Evolutionary conservation across 30 jellyfish, hydroid and myxozoan species (phyloP), one percentile per base, ranked within the genome.

Genomic region (Mastigias papua): DNA sequence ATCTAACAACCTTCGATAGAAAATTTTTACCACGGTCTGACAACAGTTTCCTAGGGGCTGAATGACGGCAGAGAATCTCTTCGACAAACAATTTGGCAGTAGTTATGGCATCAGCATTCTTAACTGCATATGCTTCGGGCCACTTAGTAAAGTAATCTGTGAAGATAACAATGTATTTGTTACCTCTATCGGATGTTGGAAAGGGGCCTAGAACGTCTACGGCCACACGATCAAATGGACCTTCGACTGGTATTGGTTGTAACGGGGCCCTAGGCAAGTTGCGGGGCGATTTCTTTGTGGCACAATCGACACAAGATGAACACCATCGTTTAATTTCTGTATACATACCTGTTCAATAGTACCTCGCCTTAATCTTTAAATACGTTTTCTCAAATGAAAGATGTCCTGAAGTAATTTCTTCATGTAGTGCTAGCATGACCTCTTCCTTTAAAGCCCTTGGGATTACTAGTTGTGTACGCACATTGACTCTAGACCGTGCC

Each of bases 131-230:
- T 58, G 92, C 93, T 51, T 81, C 92, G 31, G 97, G 92, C 93
- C 97, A 89, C 9, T 70, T 58, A 13, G 51, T 76, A 49, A 66
- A 42, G 13, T 42, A 42, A 42, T 42, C 54, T 42, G 0, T 4
- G 54, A 42, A 42, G 7, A 42, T 15, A 42, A 42, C 13, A 42
- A 42, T 15, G 54, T 42, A 42, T 42, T 42, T 42, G 13, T 42
- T 80, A 19, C 97, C 97, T 22, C 72, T 65, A 4, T 80, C 71
- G 3, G 92, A 69, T 61, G 83, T 68, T 7, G 97, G 97, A 71
- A 89, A 71, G 37, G 92, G 97, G 78, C 97, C 92, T 61, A 81
- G 48, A 34, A 89, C 89, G 64, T 89, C 97, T n/a, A 80, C 89
- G 34, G 92, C 92, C 6, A 80, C 97, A 2, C 89, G 93, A 46